A percentile compares a stretch with the other conserved stretches of the same genome.
These are phyloP conservation scores for Uloborus diversus DNA, from an alignment of 1,140 invertebrate species.

Conservation along the genomic window DNA sequence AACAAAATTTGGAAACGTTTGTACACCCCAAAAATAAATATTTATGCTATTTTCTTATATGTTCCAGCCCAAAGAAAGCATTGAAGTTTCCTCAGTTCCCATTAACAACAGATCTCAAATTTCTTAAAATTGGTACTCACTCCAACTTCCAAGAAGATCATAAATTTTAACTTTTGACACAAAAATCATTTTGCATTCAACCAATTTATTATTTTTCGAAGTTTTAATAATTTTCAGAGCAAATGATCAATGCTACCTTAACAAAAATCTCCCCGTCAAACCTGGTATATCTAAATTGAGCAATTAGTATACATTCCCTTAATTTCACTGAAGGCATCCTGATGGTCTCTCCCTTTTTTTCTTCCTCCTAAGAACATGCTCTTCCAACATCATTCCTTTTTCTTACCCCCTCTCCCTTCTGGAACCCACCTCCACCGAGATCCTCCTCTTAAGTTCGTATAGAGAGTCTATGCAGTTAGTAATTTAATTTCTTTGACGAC, in stretches of 20 bases:
- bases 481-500: conserved; percentile 57
- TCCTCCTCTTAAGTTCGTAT: conserved; percentile 38
- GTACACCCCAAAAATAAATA: too few relatives aligned
- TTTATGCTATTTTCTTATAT: too few relatives aligned
- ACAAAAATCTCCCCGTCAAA: background rate
- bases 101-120: too few relatives aligned
- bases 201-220: too few relatives aligned
- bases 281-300: background rate
- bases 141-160: too few relatives aligned
- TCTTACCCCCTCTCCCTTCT: conserved; percentile 14
- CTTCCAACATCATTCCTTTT: background rate
- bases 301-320: conserved; percentile 25
- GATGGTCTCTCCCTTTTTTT: conserved; percentile 21
- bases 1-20: too few relatives aligned
- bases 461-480: conserved; percentile 49
- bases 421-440: background rate
- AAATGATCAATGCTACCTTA: background rate
- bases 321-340: conserved; percentile 21
- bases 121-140: too few relatives aligned
- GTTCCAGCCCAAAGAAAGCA: too few relatives aligned
- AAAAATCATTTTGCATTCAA: too few relatives aligned
- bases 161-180: too few relatives aligned
- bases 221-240: too few relatives aligned
- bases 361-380: conserved; percentile 13
- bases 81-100: too few relatives aligned